phyloP scores from a whole-genome alignment of 2,113 vertebrate genomes.

The Xenopus laevis region DNA sequence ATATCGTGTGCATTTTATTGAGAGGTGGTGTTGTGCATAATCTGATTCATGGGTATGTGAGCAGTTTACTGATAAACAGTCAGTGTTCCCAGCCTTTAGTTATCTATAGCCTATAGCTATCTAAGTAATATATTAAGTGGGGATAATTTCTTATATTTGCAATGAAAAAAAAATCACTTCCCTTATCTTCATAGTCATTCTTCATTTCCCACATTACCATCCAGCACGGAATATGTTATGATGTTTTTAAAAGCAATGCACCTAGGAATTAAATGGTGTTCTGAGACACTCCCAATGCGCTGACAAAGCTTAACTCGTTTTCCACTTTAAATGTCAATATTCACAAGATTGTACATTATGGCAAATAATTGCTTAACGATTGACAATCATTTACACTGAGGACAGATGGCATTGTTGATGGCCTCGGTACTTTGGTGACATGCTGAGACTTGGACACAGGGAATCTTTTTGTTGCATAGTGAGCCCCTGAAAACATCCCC shows the following conservation, averaged over 20 bases:
- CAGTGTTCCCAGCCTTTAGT: no score
- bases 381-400: slow-evolving; percentile 17
- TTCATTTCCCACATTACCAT: background rate
- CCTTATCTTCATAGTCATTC: background rate
- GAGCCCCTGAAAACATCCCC: slow-evolving; percentile 33
- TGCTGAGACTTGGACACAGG: slow-evolving; percentile 6
- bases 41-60: no score
- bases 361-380: slow-evolving; percentile 6
- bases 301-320: slow-evolving; percentile 1
- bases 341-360: background rate
- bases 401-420: slow-evolving; percentile 27
- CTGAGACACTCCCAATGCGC: background rate
- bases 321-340: slow-evolving; percentile 5
- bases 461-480: slow-evolving; percentile 50
- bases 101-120: no score
- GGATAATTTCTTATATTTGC: background rate
- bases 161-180: background rate
- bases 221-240: background rate
- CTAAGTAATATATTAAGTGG: no score
- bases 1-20: no score
- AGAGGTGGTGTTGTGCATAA: no score
- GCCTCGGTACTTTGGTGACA: slow-evolving; percentile 13
- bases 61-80: no score
- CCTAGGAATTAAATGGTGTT: background rate
- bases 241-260: background rate